Base-by-base conservation (phyloP, 2,797 vertebrate species). In the Rhynchotus rufescens region DNA sequence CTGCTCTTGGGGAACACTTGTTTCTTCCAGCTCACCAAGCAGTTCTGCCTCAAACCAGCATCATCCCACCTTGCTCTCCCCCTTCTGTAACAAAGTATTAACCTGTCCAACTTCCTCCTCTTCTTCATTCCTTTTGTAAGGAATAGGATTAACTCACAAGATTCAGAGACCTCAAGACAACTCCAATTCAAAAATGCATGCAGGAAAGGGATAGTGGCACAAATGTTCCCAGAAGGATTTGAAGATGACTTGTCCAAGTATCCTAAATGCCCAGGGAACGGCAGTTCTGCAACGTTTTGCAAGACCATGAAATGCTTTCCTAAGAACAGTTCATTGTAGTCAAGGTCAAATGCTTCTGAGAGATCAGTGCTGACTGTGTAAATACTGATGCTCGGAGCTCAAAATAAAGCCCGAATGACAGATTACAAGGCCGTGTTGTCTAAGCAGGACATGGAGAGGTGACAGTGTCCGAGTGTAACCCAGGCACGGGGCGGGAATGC, bases 261-360 rank as follows among this genome's bases (percentile, higher is more conserved):
- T 30, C 28, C 52, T 65, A 42, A 76, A 66, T 17, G 79, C 25
- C 36, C 66, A 87, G 54, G 34, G 45, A 38, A 57, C 0, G 93
- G 80, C 57, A 95, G 84, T 57, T 81, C 74, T 66, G 56, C 62
- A 86, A 14, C 49, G 67, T 49, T 84, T 78, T 81, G 90, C 80
- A 96, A 92, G 75, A 89, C 60, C 9, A 0, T 47, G 34, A 5
- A 22, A 40, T 54, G 19, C 44, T 92, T 94, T 93, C 1, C 0
- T 76, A 86, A 89, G 71, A 85, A 79, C 1, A 6, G 80, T 83
- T 94, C 59, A 85, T 1, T 73, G 64, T 56, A 92, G 52, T 38
- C 40, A 26, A 52, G 74, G 81, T 89, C 71, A 93, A 71, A 85
- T 6, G 32, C 25, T 89, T 72, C 74, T 67, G 69, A 17, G 74